A percentile compares a stretch with the other conserved stretches of the same genome.
These are phyloP conservation scores for Pachyramphus minor DNA, from an alignment of 2,113 vertebrate species.

Conservation along the genomic window DNA sequence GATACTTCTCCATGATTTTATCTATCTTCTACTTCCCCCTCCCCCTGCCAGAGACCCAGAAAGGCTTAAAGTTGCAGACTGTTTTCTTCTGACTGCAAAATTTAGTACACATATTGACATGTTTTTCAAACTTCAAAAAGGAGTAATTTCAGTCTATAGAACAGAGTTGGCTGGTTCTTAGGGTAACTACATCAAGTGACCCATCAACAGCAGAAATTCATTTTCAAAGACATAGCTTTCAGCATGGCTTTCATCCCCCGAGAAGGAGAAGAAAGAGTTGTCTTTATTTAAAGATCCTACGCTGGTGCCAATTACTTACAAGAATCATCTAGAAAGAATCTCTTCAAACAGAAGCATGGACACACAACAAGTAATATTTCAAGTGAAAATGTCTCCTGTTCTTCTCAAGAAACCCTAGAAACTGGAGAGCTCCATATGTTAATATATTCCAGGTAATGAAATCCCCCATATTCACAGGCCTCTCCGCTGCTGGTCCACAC, in stretches of 20 bases:
- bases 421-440: neutral
- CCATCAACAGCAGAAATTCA: constrained; percentile 1
- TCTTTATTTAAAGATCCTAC: neutral
- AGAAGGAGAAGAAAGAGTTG: neutral
- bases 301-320: neutral
- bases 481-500: neutral
- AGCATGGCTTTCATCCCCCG: neutral
- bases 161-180: neutral
- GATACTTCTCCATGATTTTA: neutral
- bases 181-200: constrained; percentile 30
- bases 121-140: constrained; percentile 25
- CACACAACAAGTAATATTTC: neutral
- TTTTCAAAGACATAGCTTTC: constrained; percentile 17
- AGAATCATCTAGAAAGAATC: neutral
- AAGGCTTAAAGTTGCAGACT: neutral
- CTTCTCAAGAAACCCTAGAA: neutral
- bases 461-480: neutral
- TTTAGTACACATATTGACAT: neutral
- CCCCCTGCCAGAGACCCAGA: neutral
- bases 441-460: neutral
- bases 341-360: neutral
- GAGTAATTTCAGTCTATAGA: neutral
- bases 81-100: constrained; percentile 12
- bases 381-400: neutral
- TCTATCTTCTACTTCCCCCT: neutral